Base-by-base conservation (phyloP, 2,888 invertebrate genomes). In the Ornithoptera priamus region DNA sequence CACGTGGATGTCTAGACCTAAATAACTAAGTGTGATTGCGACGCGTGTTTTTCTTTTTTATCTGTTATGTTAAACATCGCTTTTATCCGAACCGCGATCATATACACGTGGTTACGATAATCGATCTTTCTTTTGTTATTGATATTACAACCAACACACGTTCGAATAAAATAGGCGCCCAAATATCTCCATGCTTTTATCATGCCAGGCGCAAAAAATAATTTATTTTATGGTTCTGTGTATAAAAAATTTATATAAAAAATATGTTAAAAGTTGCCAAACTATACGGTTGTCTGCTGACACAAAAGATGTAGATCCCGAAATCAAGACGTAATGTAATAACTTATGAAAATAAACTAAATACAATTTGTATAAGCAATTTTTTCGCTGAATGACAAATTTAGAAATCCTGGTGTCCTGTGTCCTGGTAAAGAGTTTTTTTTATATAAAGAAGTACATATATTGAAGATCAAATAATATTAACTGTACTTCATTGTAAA, bases 51-150 rank as follows among this genome's bases (percentile, higher is more conserved):
- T 39, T 58, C 7, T 3, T 22, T 58, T 58, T 22, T 12, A 24
- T 12, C 22, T n/a, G 22, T 58, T 58, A 58, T 58, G 57, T 58
- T 22, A 58, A 58, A 58, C 57, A 58, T 56, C 3, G 57, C 22
- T 1, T 18, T 22, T 58, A 58, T 58, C 22, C 8, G 0, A 8
- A 12, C 57, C 22, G 12, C 24, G 24, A 58, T 58, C 57, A 22
- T 1, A 7, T 58, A 24, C 57, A 22, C 57, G 57, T 22, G 57
- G 20, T 10, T 53, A 58, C 22, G 20, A 58, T 58, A 58, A 57
- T 10, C 8, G 5, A 58, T 22, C 57, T 24, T 22, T 58, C 22
- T 24, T 24, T 58, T 58, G 22, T 58, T 22, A 58, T 24, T 53
- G n/a, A 53, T 24, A 58, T 58, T 58, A 58, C 46, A 15, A 58